A percentile compares a stretch with the other conserved stretches of the same genome.
phyloP scores from a whole-genome alignment of 2,113 vertebrate genomes.

The Malurus cyaneus region DNA sequence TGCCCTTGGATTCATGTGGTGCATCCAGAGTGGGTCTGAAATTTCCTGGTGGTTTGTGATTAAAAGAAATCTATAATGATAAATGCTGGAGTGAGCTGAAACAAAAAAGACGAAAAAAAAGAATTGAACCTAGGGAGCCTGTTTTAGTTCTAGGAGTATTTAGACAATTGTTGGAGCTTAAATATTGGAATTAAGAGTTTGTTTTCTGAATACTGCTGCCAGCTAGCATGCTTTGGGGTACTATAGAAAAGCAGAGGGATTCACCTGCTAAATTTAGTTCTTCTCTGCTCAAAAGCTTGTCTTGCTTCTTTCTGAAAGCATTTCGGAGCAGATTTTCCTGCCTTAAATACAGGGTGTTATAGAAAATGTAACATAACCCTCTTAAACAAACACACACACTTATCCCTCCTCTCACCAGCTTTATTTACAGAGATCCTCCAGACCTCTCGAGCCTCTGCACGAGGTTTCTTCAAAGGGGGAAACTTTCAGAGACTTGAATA shows the following conservation, averaged over 20 bases:
- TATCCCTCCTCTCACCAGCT: not conserved
- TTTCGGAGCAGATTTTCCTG: not conserved
- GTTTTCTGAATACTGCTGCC: not conserved
- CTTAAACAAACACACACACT: not conserved
- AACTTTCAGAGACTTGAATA: conserved; percentile 12
- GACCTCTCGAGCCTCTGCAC: not conserved
- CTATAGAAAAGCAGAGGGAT: not conserved
- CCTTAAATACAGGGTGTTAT: not conserved
- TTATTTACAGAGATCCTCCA: conserved; percentile 6
- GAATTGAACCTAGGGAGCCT: not conserved
- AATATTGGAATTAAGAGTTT: not conserved
- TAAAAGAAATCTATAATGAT: not conserved
- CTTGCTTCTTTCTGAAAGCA: not conserved
- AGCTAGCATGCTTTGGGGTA: not conserved
- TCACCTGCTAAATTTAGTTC: conserved; percentile 22
- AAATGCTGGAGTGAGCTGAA: not conserved
- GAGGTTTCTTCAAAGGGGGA: conserved; percentile 10
- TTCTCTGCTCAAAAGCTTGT: not conserved
- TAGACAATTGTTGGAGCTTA: not conserved
- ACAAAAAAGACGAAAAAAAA: not conserved
- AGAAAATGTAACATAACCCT: not conserved
- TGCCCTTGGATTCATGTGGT: not conserved
- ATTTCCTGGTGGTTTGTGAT: not conserved
- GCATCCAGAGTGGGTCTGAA: not conserved
- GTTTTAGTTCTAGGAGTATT: not conserved